Percentiles rank a stretch among this genome's conserved stretches.
These are phyloP conservation scores for Brenthis hecate DNA, from an alignment of 2,888 invertebrate species.

Conservation along the genomic window DNA sequence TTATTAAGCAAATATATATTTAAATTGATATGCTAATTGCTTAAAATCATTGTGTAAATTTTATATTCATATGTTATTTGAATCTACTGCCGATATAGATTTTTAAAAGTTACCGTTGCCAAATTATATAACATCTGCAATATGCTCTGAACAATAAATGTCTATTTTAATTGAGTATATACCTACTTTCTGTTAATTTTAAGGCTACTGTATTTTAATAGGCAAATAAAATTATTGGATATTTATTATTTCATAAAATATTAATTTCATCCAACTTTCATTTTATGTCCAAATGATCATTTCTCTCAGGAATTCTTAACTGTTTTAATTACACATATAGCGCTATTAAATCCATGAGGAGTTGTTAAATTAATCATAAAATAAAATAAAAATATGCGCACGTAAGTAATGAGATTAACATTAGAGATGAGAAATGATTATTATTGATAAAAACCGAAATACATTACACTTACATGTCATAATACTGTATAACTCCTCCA, in stretches of 20 bases:
- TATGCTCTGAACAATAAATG: background rate
- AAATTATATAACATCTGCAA: slow-evolving; percentile 34
- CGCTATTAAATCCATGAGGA: too few species aligned
- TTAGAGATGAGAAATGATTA: too few species aligned
- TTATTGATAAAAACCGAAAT: background rate
- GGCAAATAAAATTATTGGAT: too few species aligned
- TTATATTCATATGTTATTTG: background rate
- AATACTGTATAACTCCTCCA: background rate
- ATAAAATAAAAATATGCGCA: background rate
- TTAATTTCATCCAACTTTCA: background rate
- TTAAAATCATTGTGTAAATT: too few species aligned
- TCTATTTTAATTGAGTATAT: too few species aligned
- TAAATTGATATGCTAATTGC: too few species aligned
- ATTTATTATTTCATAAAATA: background rate
- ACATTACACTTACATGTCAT: slow-evolving; percentile 11
- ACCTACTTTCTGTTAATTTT: too few species aligned
- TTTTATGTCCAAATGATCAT: too few species aligned
- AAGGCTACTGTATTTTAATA: too few species aligned
- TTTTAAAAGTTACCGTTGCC: slow-evolving; percentile 18
- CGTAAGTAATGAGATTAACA: background rate
- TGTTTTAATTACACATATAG: too few species aligned
- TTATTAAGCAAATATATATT: too few species aligned
- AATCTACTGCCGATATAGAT: slow-evolving; percentile 6
- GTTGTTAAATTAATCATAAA: background rate
- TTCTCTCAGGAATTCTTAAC: too few species aligned